phyloP scores from a whole-genome alignment of 2,797 vertebrate species.

The Allobates femoralis region DNA sequence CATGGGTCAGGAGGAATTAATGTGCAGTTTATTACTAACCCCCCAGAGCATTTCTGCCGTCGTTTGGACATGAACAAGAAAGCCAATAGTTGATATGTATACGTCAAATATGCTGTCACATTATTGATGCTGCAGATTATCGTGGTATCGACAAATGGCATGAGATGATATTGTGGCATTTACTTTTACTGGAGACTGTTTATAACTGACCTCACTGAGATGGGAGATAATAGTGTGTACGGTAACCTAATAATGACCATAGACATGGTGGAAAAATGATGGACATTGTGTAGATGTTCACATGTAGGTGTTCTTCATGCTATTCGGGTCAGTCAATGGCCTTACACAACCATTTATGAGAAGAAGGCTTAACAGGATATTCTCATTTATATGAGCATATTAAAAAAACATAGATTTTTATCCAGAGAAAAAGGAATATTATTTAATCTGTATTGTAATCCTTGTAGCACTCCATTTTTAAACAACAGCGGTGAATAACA shows the following conservation, averaged over 20 bases:
- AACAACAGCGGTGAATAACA: too few species aligned
- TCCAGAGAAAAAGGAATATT: too few species aligned
- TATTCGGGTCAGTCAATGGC: not conserved
- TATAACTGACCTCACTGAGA: not conserved
- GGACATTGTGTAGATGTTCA: not conserved
- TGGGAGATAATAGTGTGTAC: not conserved
- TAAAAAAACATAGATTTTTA: too few species aligned
- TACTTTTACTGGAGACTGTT: not conserved
- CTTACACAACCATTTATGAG: not conserved
- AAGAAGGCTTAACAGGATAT: not conserved
- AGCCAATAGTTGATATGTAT: conserved; percentile 27
- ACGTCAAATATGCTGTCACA: not conserved
- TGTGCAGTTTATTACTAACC: conserved; percentile 34
- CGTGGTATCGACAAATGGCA: not conserved
- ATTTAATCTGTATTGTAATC: too few species aligned
- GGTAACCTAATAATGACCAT: not conserved
- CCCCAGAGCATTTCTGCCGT: conserved; percentile 23
- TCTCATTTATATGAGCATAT: not conserved
- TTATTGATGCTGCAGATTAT: conserved; percentile 19
- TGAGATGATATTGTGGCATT: not conserved
- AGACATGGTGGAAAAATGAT: not conserved
- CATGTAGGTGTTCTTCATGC: not conserved
- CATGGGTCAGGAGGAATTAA: conserved; percentile 35
- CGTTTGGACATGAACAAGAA: conserved; percentile 11
- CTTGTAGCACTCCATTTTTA: too few species aligned